A percentile compares a stretch with the other conserved stretches of the same genome.
Conservation (phyloP, 2,888 invertebrate species). For the Stegophylla sp. region DNA sequence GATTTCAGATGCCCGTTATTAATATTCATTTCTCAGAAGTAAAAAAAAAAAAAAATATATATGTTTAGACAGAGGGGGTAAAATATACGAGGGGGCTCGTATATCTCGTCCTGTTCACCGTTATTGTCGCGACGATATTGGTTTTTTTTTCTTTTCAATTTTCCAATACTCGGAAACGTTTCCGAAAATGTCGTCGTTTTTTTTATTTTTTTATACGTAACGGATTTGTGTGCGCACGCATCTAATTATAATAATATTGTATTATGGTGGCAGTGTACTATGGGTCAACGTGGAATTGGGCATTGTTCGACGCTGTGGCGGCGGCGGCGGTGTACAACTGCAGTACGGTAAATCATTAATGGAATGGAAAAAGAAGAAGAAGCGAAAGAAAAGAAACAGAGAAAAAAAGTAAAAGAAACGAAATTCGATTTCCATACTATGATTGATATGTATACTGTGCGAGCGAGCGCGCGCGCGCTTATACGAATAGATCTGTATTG, state of each 20-base stretch:
- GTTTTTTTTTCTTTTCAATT: neutral
- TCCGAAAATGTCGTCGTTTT: neutral
- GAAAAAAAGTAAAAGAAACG: slow-evolving; percentile 18
- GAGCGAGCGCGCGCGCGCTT: neutral
- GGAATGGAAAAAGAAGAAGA: neutral
- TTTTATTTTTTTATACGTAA: neutral
- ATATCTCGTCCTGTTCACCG: neutral
- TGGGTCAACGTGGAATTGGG: slow-evolving; percentile 42
- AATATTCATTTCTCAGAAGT: too few species aligned
- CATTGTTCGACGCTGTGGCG: slow-evolving; percentile 52
- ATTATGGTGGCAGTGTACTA: neutral
- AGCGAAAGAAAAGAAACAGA: neutral
- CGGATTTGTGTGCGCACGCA: slow-evolving; percentile 14
- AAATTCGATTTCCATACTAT: slow-evolving; percentile 38
- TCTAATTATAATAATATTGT: neutral
- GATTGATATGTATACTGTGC: neutral
- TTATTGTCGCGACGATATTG: neutral
- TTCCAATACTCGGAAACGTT: neutral
- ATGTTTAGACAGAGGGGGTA: too few species aligned
- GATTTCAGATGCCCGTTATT: too few species aligned
- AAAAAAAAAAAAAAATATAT: too few species aligned
- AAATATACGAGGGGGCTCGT: too few species aligned
- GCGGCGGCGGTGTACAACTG: neutral
- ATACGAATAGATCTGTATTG: neutral
- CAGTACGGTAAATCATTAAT: slow-evolving; percentile 32